Percentiles rank a stretch among this genome's conserved stretches.
phyloP scores from a whole-genome alignment of 2,888 invertebrate species.

The Omphaloscelis lunosa region DNA sequence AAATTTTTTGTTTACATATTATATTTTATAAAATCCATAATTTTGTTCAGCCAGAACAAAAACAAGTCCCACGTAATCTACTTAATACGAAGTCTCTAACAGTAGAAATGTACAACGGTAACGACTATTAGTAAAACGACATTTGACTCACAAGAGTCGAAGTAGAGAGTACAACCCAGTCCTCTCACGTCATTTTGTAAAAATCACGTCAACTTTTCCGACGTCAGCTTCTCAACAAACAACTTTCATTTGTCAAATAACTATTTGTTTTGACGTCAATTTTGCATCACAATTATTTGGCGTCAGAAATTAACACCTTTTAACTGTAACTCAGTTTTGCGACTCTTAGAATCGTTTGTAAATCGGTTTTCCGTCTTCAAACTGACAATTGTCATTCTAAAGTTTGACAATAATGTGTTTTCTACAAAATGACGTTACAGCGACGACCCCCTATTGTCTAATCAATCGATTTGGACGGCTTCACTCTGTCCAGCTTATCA shows the following conservation, averaged over 20 bases:
- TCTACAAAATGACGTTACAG: slow-evolving; percentile 53
- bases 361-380: slow-evolving; percentile 3
- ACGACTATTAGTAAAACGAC: slow-evolving; percentile 69
- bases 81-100: slow-evolving; percentile 79
- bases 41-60: slow-evolving; percentile 67
- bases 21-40: slow-evolving; percentile 23
- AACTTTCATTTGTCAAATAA: slow-evolving; percentile 3
- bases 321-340: slow-evolving; percentile 13
- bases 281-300: not conserved
- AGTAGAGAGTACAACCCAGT: slow-evolving; percentile 60
- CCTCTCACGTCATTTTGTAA: slow-evolving; percentile 50
- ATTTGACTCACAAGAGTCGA: slow-evolving; percentile 61
- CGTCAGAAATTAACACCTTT: not conserved
- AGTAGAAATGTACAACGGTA: slow-evolving; percentile 80
- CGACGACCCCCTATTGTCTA: slow-evolving; percentile 67
- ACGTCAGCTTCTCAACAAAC: slow-evolving; percentile 7
- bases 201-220: slow-evolving; percentile 27
- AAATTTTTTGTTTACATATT: not conserved
- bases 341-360: not conserved
- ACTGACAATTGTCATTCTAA: not conserved
- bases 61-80: slow-evolving; percentile 72
- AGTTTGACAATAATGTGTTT: not conserved
- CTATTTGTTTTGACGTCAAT: not conserved
- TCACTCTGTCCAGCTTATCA: slow-evolving; percentile 82
- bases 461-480: slow-evolving; percentile 89